phyloP scores from a whole-genome alignment of 2,888 invertebrate species.

The Noctua pronuba region DNA sequence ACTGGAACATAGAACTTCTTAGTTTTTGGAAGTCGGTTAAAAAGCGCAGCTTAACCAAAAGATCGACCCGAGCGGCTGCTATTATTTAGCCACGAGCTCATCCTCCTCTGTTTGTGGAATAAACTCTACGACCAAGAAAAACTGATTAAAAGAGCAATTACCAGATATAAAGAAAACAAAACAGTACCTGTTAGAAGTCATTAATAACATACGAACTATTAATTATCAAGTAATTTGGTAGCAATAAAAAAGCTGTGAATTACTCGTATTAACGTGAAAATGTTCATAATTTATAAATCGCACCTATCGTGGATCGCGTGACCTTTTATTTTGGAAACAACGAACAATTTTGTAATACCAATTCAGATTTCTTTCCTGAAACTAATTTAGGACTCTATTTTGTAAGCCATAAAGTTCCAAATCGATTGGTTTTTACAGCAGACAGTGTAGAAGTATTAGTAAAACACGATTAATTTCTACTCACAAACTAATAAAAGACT shows the following conservation, averaged over 20 bases:
- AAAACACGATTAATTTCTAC: conserved; percentile 26
- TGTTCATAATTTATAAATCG: conserved; percentile 73
- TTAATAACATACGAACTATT: conserved; percentile 55
- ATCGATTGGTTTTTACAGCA: conserved; percentile 16
- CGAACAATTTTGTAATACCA: conserved; percentile 68
- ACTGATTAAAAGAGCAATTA: conserved; percentile 39
- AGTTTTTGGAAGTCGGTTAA: too few relatives aligned
- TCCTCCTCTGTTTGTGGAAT: neutral
- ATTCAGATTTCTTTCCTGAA: conserved; percentile 36
- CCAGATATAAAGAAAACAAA: conserved; percentile 51
- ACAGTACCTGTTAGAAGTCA: conserved; percentile 45
- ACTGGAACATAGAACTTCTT: too few relatives aligned
- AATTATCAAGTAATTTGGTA: conserved; percentile 71
- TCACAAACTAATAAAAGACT: conserved; percentile 22
- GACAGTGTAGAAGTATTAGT: conserved; percentile 39
- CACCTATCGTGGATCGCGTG: conserved; percentile 69
- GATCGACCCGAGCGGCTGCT: neutral
- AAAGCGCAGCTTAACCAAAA: neutral
- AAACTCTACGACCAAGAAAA: conserved; percentile 3
- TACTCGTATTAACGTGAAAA: conserved; percentile 68
- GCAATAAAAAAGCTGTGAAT: conserved; percentile 71
- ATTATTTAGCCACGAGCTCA: neutral
- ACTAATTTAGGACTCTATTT: conserved; percentile 41
- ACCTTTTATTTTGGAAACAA: conserved; percentile 67
- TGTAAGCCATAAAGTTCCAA: conserved; percentile 7